These are phyloP conservation scores for Drosophila pallidifrons DNA, from an alignment of 1,140 invertebrate genomes.

Conservation along the genomic window DNA sequence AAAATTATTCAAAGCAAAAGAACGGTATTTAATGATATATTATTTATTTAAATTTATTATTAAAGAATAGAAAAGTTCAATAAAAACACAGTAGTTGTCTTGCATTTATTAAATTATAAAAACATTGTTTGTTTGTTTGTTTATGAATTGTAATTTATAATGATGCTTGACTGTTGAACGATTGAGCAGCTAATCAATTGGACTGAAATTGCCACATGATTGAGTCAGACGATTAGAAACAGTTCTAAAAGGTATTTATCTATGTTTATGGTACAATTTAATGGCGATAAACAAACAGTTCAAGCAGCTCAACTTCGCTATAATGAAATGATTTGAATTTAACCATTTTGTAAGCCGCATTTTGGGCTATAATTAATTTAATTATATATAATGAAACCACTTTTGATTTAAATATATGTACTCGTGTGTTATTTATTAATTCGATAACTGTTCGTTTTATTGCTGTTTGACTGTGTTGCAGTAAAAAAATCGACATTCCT, in stretches of 20 bases:
- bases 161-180: neutral
- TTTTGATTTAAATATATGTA: neutral
- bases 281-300: slow-evolving; percentile 11
- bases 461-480: neutral
- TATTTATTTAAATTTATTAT: too few species aligned
- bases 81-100: too few species aligned
- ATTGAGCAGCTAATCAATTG: neutral
- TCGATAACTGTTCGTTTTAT: neutral
- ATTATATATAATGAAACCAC: too few species aligned
- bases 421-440: neutral
- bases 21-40: too few species aligned
- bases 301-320: neutral
- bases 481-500: slow-evolving; percentile 3
- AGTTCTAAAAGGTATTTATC: slow-evolving; percentile 8
- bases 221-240: neutral
- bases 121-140: too few species aligned
- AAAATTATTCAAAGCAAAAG: too few species aligned
- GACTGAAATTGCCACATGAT: neutral
- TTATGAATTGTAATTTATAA: neutral
- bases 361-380: too few species aligned
- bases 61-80: too few species aligned
- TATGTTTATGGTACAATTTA: slow-evolving; percentile 30
- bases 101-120: too few species aligned
- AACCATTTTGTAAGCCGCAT: neutral
- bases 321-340: neutral